Base-by-base conservation (phyloP, 92 coral and sea anemone genomes). In the Phenganax stokvisi region DNA sequence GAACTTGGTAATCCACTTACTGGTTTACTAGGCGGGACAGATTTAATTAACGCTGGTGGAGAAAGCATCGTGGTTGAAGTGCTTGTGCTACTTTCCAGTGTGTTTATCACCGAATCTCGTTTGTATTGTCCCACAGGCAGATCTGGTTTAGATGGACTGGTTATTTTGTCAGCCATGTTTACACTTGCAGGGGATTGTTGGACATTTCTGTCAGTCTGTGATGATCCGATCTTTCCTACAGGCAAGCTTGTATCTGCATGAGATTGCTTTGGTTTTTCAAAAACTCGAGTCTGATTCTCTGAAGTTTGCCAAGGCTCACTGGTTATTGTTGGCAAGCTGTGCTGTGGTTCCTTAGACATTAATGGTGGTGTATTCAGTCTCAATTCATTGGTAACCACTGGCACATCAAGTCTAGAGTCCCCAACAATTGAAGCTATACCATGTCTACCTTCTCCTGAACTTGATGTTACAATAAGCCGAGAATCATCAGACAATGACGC, bases 41-140 rank as follows among this genome's bases (percentile, higher is more conserved):
- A 68, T 25, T 63, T 51, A 60, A 53, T 63, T 47, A 79, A 79
- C 4, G 74, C 59, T 0, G 67, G 73, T 47, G 57, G 54, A 15
- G 83, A 20, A 79, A 60, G 63, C 20, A 79, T 64, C 11, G 73
- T 13, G 15, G 83, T 8, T 64, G 83, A 0, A 37, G 7, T 68
- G 53, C 54, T 68, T 51, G 83, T 55, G 57, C 7, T 64, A 52
- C 17, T 29, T 37, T 79, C 83, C 61, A 65, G 31, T 12, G 83
- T 79, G 56, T 54, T 79, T 12, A 79, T 79, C 15, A 79, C 83
- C 17, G 83, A 30, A 63, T 78, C 82, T 51, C 82, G 65, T 64
- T 78, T 78, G 25, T 78, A 61, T 52, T 78, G 72, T 61, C 52
- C 82, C 30, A 78, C 67, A 3, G 74, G 51, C 44, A 76, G 8